These are phyloP conservation scores for Radopholus similis DNA, from an alignment of 1,140 invertebrate genomes.

Conservation along the genomic window DNA sequence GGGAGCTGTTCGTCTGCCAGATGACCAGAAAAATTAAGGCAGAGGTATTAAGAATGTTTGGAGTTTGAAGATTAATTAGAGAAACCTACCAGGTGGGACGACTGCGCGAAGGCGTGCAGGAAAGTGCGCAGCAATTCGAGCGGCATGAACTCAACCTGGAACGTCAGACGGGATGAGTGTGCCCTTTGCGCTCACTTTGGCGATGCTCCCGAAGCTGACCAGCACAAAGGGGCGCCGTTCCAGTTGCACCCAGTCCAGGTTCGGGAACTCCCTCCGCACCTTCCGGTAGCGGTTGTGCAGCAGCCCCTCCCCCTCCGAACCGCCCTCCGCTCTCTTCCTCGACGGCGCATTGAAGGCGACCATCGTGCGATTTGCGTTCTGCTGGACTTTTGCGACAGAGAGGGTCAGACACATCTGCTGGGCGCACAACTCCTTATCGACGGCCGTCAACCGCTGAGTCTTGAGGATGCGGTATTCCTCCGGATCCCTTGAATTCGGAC, in stretches of 20 bases:
- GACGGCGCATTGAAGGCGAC: no score
- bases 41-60: no score
- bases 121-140: constrained; percentile 34
- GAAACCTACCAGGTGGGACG: no score
- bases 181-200: constrained; percentile 32
- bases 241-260: constrained; percentile 41
- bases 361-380: no score
- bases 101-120: constrained; percentile 42
- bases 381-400: no score
- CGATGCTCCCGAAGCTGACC: constrained; percentile 55
- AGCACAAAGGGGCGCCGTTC: constrained; percentile 41
- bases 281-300: constrained; percentile 19
- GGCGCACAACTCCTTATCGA: no score
- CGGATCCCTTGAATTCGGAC: no score
- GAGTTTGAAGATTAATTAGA: constrained; percentile 14
- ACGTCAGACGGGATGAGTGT: constrained; percentile 20
- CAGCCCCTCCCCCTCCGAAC: no score
- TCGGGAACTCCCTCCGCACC: constrained; percentile 28
- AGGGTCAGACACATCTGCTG: no score
- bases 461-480: no score
- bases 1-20: constrained; percentile 52
- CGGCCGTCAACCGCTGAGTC: no score
- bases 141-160: constrained; percentile 46
- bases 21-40: constrained; percentile 32
- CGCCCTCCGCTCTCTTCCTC: no score